phyloP scores from a whole-genome alignment of 2,797 vertebrate species.

The Muscicapa comitata region DNA sequence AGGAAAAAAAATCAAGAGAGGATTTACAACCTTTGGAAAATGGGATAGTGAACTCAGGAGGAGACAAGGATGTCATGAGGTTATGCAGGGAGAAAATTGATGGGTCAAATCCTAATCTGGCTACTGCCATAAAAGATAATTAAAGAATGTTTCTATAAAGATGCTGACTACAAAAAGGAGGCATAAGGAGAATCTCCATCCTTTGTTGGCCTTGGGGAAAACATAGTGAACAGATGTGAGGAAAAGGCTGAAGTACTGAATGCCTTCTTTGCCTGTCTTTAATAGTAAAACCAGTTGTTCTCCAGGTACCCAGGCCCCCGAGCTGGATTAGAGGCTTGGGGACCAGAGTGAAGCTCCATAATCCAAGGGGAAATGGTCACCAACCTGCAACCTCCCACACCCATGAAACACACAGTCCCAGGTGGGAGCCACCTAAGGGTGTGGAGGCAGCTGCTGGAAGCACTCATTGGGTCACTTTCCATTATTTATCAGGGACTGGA shows the following conservation, averaged over 20 bases:
- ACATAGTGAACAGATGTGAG: rapidly evolving
- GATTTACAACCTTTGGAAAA: not conserved
- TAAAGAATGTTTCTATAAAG: not conserved
- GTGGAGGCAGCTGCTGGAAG: not conserved
- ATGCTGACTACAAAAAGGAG: not conserved
- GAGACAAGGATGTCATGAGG: not conserved
- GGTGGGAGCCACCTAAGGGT: not conserved
- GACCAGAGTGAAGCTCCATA: not conserved
- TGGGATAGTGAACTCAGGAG: not conserved
- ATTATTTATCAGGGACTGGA: not conserved
- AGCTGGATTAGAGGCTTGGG: not conserved
- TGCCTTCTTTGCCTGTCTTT: not conserved
- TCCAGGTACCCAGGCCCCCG: too few relatives aligned
- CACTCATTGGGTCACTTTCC: rapidly evolving
- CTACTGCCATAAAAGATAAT: not conserved
- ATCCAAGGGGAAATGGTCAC: not conserved
- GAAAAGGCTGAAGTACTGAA: not conserved
- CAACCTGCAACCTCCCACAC: not conserved
- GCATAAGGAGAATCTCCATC: not conserved
- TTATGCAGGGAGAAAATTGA: not conserved
- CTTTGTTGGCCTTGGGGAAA: not conserved
- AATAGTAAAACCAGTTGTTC: not conserved
- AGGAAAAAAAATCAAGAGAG: not conserved
- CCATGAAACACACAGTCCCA: not conserved
- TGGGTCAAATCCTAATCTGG: not conserved